Evolutionary conservation across 2,888 invertebrate genomes (phyloP), one percentile per base, ranked within the genome.

Genomic region (Acrobeloides nanus): DNA sequence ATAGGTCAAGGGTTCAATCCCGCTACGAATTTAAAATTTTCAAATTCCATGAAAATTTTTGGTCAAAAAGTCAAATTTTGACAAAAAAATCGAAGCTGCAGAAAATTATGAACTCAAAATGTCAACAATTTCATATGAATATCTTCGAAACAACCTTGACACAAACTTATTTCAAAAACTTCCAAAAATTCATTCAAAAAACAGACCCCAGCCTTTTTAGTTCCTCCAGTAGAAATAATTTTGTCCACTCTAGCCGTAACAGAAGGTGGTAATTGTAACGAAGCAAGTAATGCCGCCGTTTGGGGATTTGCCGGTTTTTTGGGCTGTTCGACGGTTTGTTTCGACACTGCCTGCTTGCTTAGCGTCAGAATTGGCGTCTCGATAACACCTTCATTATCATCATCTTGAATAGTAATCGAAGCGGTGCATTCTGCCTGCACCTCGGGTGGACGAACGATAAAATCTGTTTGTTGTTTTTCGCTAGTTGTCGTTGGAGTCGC

Each of bases 241-340:
- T 59, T 63, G 42, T 71, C 66, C 39, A 71, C 66, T 57, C 67
- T 70, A 7, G 66, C 66, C 0, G 62, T 58, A 6, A 71, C 68
- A 1, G 66, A 64, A 1, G 69, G 57, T 6, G 68, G 68, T n/a
- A 71, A 52, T 43, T 64, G 62, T 2, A 71, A 53, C 26, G 64
- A 62, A 4, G 64, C 63, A n/a, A 68, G 37, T 21, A 71, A 46
- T 29, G 45, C 55, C 25, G 57, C 50, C 26, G 48, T 55, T 23
- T 43, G 34, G 21, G 56, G 33, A 34, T 47, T 46, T 33, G 26
- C 25, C 8, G 47, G 24, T n/a, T 23, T 15, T 18, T 44, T 12
- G 41, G 47, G 27, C 45, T 53, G 21, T 8, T 44, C 45, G 5
- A 17, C 25, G 8, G 42, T n/a, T 7, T 20, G 24, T 17, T 39